Conservation (phyloP, 2,113 vertebrate genomes). For the Telmatochromis sp. region DNA sequence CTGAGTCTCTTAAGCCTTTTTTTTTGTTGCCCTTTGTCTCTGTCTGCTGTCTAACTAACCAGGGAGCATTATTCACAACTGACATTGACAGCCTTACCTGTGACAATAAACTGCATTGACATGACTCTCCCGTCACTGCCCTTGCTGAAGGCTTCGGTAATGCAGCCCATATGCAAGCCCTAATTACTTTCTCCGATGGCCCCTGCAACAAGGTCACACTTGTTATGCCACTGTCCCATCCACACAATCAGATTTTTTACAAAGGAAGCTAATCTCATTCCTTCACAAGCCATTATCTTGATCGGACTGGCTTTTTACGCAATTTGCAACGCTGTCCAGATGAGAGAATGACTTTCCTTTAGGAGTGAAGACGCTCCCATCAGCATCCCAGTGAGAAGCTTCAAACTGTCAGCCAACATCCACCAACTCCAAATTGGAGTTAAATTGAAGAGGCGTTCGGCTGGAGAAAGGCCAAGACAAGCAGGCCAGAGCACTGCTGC, state of each 20-base stretch:
- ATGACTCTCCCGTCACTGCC: not conserved
- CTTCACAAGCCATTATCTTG: slow-evolving; percentile 74
- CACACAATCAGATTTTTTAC: slow-evolving; percentile 62
- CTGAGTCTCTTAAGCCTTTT: not conserved
- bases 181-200: slow-evolving; percentile 62
- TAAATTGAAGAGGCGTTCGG: slow-evolving; percentile 60
- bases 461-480: slow-evolving; percentile 65
- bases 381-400: slow-evolving; percentile 65
- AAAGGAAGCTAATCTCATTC: slow-evolving; percentile 71
- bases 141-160: not conserved
- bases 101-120: slow-evolving; percentile 28
- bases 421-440: slow-evolving; percentile 69
- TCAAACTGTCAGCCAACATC: slow-evolving; percentile 71
- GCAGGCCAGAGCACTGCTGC: slow-evolving; percentile 29
- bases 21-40: not conserved
- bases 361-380: slow-evolving; percentile 38
- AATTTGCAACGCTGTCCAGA: slow-evolving; percentile 48
- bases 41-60: not conserved
- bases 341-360: slow-evolving; percentile 63
- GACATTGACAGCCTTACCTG: slow-evolving; percentile 2
- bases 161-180: slow-evolving; percentile 39
- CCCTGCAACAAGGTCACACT: slow-evolving; percentile 61
- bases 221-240: slow-evolving; percentile 60
- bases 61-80: not conserved
- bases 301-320: slow-evolving; percentile 45